Conservation (phyloP, 2,113 vertebrate species). For the Bubo scandiacus region DNA sequence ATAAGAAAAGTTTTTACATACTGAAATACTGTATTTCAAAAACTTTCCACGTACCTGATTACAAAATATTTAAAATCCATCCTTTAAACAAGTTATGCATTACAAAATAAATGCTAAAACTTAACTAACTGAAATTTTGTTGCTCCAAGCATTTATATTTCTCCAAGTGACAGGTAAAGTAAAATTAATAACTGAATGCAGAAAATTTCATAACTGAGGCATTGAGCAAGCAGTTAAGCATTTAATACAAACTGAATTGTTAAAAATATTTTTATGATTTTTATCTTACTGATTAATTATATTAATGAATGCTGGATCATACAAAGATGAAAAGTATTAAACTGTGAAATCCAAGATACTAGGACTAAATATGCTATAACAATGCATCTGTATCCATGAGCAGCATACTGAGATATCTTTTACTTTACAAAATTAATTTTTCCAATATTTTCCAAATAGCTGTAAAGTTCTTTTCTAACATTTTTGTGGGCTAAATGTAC, state of each 20-base stretch:
- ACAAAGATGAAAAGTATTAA: not conserved
- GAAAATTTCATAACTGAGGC: not conserved
- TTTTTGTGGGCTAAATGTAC: not conserved
- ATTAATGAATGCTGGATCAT: not conserved
- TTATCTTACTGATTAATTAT: not conserved
- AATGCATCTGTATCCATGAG: not conserved
- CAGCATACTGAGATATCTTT: not conserved
- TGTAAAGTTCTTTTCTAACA: not conserved
- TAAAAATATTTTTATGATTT: not conserved
- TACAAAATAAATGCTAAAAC: not conserved
- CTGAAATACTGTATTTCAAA: conserved; percentile 3
- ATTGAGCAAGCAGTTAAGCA: not conserved
- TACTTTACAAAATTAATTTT: not conserved
- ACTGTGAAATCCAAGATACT: not conserved
- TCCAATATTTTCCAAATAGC: not conserved
- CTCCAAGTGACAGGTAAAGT: not conserved
- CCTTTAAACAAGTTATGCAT: not conserved
- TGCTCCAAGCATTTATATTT: not conserved
- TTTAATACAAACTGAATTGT: conserved; percentile 7
- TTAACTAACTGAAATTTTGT: not conserved
- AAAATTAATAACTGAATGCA: not conserved
- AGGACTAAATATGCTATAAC: not conserved
- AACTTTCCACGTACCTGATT: not conserved
- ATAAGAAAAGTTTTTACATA: conserved; percentile 27
- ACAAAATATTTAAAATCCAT: not conserved